phyloP scores from a whole-genome alignment of 2,797 vertebrate species.

The Epinephelus malabaricus region DNA sequence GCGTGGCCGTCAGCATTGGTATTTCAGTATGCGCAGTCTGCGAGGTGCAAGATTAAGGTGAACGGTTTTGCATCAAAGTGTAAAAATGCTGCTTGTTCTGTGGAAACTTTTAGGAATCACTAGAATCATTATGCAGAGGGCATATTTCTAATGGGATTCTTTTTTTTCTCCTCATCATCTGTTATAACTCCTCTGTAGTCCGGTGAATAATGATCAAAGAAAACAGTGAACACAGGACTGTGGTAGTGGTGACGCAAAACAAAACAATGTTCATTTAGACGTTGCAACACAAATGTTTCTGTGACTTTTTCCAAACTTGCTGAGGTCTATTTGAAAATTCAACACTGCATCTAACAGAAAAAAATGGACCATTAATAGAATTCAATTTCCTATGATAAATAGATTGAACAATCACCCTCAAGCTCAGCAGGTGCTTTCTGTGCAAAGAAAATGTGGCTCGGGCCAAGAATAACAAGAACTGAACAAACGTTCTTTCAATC shows the following conservation, averaged over 20 bases:
- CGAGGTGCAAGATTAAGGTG: not conserved
- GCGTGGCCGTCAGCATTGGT: slow-evolving; percentile 12
- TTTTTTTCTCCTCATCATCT: not conserved
- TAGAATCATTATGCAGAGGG: slow-evolving; percentile 14
- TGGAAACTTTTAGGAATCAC: slow-evolving; percentile 29
- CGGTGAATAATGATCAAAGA: slow-evolving; percentile 18
- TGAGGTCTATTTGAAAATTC: slow-evolving; percentile 13
- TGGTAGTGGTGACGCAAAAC: not conserved
- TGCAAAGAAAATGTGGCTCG: slow-evolving; percentile 21
- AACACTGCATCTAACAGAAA: not conserved
- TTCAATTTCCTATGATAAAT: slow-evolving; percentile 21
- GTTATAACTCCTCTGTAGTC: not conserved
- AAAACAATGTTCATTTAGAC: not conserved
- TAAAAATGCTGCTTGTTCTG: slow-evolving; percentile 25
- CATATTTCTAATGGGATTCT: slow-evolving; percentile 11
- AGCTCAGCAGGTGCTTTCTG: slow-evolving; percentile 9
- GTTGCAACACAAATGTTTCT: not conserved
- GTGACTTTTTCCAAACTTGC: not conserved
- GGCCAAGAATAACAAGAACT: slow-evolving; percentile 32
- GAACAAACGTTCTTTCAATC: slow-evolving; percentile 55
- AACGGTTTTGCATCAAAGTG: slow-evolving; percentile 22
- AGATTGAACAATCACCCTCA: not conserved
- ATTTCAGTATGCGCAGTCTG: not conserved
- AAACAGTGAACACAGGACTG: not conserved
- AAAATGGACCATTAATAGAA: slow-evolving; percentile 4